Base-by-base conservation (phyloP, 2,797 vertebrate genomes). In the Peromyscus eremicus region DNA sequence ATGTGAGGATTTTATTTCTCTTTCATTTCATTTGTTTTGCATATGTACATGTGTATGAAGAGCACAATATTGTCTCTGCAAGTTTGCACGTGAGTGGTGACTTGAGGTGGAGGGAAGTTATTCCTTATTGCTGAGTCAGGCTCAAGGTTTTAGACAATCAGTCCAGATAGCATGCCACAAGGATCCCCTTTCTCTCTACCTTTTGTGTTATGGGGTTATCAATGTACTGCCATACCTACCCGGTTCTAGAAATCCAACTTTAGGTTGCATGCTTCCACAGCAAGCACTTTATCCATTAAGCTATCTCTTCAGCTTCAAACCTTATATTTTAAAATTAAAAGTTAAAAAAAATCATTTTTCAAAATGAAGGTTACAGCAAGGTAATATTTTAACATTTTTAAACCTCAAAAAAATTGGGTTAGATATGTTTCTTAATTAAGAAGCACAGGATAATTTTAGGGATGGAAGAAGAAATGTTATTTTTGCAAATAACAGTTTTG, bases 311-410 rank as follows among this genome's bases (percentile, higher is more conserved):
- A 52, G 13, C 29, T 11, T 46, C 23, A n/a, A 23, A 75, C 5
- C 29, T 66, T 34, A 21, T 64, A 60, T 68, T 49, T 92, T 92
- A 88, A 91, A 71, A 34, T 0, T 34, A 88, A 91, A 95, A 87
- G 23, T 6, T 46, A 37, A 79, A 92, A 40, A 55, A 55, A 55
- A 55, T 55, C 14, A 10, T 25, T 34, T 75, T 89, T n/a, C 81
- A 71, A 92, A 94, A 68, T 57, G 90, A 52, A 2, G 2, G 3
- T 0, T 91, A 1, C 4, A 70, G 71, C 4, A 87, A 29, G 89
- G 16, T 25, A 1, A 85, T 10, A 75, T 13, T 87, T 37, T 25
- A 1, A 85, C 10, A 80, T 13, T 84, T 40, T n/a, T 37, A 55
- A 80, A 40, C 13, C 4, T 43, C 76, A 40, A 79, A 89, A 82